Percentiles rank a stretch among this genome's conserved stretches.
These are phyloP conservation scores for Anoura caudifer DNA, from an alignment of 2,113 vertebrate genomes.

Conservation along the genomic window DNA sequence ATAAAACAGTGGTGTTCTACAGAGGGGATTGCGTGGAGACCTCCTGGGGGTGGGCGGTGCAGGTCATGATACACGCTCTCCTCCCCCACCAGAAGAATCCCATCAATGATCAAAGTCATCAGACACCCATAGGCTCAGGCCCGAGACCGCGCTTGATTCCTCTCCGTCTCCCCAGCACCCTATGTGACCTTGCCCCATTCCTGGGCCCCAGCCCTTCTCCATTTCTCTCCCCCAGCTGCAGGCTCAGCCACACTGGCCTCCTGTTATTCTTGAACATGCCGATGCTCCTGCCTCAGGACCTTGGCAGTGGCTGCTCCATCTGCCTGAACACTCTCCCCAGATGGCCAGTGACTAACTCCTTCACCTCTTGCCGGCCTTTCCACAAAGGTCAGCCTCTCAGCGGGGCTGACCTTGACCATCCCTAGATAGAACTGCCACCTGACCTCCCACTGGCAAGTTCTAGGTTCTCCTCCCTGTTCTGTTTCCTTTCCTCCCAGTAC, in stretches of 20 bases:
- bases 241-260: neutral
- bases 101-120: neutral
- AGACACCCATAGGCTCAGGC: neutral
- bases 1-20: too few relatives aligned
- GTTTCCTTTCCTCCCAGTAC: neutral
- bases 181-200: rapidly evolving
- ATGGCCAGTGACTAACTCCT: neutral
- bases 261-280: neutral
- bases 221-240: neutral
- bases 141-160: neutral
- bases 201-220: neutral
- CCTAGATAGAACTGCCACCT: neutral
- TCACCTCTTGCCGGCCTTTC: neutral
- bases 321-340: neutral
- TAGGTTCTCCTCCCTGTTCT: neutral
- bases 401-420: neutral
- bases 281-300: too few relatives aligned
- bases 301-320: neutral
- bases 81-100: neutral
- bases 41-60: rapidly evolving
- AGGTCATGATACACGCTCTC: rapidly evolving
- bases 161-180: neutral
- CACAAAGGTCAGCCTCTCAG: neutral
- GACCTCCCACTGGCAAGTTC: neutral
- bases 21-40: neutral